These are phyloP conservation scores for Kuschelorhynchus macadamiae DNA, from an alignment of 2,888 invertebrate species.

Conservation along the genomic window DNA sequence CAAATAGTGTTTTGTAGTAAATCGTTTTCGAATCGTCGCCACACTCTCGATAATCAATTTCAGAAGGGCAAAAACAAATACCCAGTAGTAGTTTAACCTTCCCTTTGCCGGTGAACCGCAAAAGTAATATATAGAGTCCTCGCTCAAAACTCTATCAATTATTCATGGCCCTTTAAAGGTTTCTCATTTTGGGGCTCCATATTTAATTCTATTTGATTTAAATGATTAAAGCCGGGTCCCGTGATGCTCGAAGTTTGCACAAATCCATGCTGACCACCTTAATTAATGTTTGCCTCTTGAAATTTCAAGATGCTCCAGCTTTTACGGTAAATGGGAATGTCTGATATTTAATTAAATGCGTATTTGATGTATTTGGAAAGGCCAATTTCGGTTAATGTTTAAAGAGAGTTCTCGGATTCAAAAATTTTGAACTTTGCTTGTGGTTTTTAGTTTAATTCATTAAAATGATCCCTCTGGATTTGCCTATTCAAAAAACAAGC, in stretches of 20 bases:
- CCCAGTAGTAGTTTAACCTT: conserved; percentile 33
- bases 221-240: conserved; percentile 47
- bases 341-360: conserved; percentile 39
- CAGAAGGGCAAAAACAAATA: conserved; percentile 43
- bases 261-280: conserved; percentile 48
- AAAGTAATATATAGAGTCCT: conserved; percentile 49
- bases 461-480: no score
- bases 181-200: conserved; percentile 48
- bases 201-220: conserved; percentile 52
- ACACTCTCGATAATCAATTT: conserved; percentile 24
- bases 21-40: neutral
- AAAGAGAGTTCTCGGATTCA: no score
- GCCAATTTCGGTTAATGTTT: conserved; percentile 23
- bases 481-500: no score
- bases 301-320: conserved; percentile 42
- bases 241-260: conserved; percentile 36
- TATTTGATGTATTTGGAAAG: conserved; percentile 32
- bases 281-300: conserved; percentile 48
- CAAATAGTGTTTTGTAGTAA: no score
- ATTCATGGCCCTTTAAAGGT: conserved; percentile 50
- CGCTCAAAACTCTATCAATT: conserved; percentile 50
- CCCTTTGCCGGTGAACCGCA: conserved; percentile 38
- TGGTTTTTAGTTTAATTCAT: no score
- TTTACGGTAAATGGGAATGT: conserved; percentile 43
- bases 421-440: no score